A percentile compares a stretch with the other conserved stretches of the same genome.
These are phyloP conservation scores for Artibeus jamaicensis DNA, from an alignment of 2,797 vertebrate species.

Conservation along the genomic window DNA sequence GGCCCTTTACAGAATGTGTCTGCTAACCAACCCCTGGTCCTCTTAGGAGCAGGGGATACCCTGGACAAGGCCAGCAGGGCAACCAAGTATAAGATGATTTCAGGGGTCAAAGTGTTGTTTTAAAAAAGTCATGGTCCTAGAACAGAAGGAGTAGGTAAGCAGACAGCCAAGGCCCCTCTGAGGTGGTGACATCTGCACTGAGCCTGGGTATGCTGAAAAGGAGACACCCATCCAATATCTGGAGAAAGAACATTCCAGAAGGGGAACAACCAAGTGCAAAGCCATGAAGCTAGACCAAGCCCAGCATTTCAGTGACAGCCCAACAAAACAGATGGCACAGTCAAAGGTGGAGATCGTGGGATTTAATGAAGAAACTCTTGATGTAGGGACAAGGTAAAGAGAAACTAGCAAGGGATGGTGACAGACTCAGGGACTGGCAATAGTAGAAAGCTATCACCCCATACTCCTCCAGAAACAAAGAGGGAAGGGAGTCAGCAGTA, in stretches of 20 bases:
- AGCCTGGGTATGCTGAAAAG: not conserved
- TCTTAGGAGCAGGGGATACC: not conserved
- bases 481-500: not conserved
- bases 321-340: not conserved
- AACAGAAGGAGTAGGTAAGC: not conserved
- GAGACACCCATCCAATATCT: not conserved
- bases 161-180: not conserved
- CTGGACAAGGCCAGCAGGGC: not conserved
- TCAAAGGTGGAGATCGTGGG: fast-evolving
- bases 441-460: fast-evolving
- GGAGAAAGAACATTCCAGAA: not conserved
- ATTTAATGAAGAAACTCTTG: not conserved
- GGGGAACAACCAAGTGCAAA: not conserved
- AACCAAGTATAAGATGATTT: not conserved
- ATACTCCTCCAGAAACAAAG: not conserved
- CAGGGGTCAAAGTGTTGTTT: not conserved
- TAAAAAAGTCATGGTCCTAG: not conserved
- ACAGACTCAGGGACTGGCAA: not conserved
- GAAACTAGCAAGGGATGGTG: not conserved
- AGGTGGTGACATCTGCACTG: not conserved
- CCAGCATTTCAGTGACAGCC: not conserved
- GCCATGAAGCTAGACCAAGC: not conserved
- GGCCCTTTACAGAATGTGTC: not conserved
- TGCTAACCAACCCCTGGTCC: not conserved
- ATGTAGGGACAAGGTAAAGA: not conserved